Evolutionary conservation across 2,888 invertebrate species (phyloP).

Genomic region (Dasysyrphus tricinctus): DNA sequence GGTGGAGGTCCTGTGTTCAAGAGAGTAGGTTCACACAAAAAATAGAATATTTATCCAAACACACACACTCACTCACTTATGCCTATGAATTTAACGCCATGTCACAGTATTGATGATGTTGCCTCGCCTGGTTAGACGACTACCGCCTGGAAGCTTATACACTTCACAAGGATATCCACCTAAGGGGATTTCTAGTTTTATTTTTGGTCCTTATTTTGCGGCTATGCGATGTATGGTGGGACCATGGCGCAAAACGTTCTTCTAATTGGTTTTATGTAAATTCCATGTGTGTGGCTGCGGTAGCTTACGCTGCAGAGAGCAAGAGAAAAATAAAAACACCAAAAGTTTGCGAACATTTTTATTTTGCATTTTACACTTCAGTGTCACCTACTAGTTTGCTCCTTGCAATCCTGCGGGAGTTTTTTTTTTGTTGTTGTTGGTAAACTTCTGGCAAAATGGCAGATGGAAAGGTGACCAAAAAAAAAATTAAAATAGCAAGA

Average conservation of each 20-base stretch:
- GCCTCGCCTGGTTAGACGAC: conserved; percentile 18
- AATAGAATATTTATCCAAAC: conserved; percentile 1
- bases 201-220: conserved; percentile 25
- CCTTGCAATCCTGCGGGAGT: conserved; percentile 21
- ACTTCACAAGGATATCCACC: conserved; percentile 16
- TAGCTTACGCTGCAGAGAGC: conserved; percentile 49
- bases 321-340: conserved; percentile 14
- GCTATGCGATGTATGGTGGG: neutral
- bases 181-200: conserved; percentile 40
- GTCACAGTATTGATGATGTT: conserved; percentile 67
- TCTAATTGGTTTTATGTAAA: conserved; percentile 75
- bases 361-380: conserved; percentile 38
- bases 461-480: conserved; percentile 39
- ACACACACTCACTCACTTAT: neutral
- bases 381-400: conserved; percentile 68
- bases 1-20: conserved; percentile 39
- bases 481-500: conserved; percentile 19
- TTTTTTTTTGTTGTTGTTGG: conserved; percentile 5
- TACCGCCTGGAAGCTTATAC: conserved; percentile 9
- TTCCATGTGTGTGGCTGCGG: conserved; percentile 71
- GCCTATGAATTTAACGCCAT: conserved; percentile 63
- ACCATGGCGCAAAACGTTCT: conserved; percentile 63
- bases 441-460: conserved; percentile 4
- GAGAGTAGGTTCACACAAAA: conserved; percentile 3
- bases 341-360: conserved; percentile 40